Evolutionary conservation across 2,888 invertebrate species (phyloP).

Genomic region (Meloe dianella): DNA sequence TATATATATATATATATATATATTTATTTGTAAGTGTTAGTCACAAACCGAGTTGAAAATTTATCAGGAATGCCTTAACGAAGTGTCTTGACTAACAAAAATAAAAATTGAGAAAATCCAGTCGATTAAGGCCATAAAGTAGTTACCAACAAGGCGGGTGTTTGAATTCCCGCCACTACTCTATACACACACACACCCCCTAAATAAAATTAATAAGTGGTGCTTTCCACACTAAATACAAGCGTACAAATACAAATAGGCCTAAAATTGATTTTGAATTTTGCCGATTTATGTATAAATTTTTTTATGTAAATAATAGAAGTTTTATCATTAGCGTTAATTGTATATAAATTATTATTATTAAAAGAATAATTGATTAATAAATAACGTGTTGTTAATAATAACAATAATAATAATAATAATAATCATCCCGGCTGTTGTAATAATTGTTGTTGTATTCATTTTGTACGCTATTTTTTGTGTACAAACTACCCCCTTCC

Average conservation of each 20-base stretch:
- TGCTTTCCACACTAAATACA: slow-evolving; percentile 53
- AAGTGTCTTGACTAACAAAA: slow-evolving; percentile 46
- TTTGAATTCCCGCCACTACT: no score
- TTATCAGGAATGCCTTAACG: slow-evolving; percentile 47
- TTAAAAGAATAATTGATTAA: neutral
- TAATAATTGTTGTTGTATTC: slow-evolving; percentile 49
- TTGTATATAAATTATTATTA: neutral
- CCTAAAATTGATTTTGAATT: slow-evolving; percentile 43
- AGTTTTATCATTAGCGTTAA: slow-evolving; percentile 29
- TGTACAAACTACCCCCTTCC: slow-evolving; percentile 33
- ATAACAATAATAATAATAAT: slow-evolving; percentile 38
- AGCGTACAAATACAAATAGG: slow-evolving; percentile 58
- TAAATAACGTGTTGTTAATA: slow-evolving; percentile 1
- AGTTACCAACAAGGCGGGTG: slow-evolving; percentile 35
- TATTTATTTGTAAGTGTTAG: no score
- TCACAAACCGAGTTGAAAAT: no score
- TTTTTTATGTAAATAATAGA: slow-evolving; percentile 43
- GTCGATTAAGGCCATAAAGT: slow-evolving; percentile 30
- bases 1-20: no score
- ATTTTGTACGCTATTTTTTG: slow-evolving; percentile 35
- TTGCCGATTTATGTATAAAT: slow-evolving; percentile 38
- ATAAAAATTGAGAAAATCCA: slow-evolving; percentile 26
- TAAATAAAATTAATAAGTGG: slow-evolving; percentile 41
- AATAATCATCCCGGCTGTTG: slow-evolving; percentile 53
- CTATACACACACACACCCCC: no score